phyloP scores from a whole-genome alignment of 2,797 vertebrate species.

The Ctenosaura bakeri region DNA sequence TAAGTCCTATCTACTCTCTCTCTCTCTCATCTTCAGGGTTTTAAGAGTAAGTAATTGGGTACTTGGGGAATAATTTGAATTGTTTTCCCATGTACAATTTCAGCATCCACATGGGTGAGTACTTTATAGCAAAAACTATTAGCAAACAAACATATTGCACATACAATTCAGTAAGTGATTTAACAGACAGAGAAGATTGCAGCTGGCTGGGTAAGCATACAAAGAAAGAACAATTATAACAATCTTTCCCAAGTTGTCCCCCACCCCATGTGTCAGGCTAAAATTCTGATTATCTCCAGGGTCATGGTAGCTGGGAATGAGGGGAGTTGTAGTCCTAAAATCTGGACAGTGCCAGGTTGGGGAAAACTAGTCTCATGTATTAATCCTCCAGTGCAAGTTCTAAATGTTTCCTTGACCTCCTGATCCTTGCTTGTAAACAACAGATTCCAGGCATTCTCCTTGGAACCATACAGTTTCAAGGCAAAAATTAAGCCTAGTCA shows the following conservation, averaged over 20 bases:
- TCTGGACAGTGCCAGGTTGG: not conserved
- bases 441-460: slow-evolving; percentile 75
- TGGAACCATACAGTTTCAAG: slow-evolving; percentile 64
- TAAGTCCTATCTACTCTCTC: too few species aligned
- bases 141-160: too few species aligned
- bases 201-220: too few species aligned
- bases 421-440: slow-evolving; percentile 71
- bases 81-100: too few species aligned
- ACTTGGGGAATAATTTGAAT: too few species aligned
- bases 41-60: too few species aligned
- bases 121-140: too few species aligned
- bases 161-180: too few species aligned
- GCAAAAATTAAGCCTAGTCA: slow-evolving; percentile 54
- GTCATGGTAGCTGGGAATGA: not conserved
- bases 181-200: too few species aligned
- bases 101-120: too few species aligned
- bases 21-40: too few species aligned
- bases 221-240: too few species aligned
- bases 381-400: slow-evolving; percentile 57
- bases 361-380: not conserved
- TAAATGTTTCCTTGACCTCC: slow-evolving; percentile 66
- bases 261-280: not conserved
- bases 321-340: not conserved
- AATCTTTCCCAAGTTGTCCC: not conserved
- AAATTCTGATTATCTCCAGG: not conserved